Evolutionary conservation across 2,797 vertebrate genomes (phyloP).

Genomic region (Rhinichthys osculus): DNA sequence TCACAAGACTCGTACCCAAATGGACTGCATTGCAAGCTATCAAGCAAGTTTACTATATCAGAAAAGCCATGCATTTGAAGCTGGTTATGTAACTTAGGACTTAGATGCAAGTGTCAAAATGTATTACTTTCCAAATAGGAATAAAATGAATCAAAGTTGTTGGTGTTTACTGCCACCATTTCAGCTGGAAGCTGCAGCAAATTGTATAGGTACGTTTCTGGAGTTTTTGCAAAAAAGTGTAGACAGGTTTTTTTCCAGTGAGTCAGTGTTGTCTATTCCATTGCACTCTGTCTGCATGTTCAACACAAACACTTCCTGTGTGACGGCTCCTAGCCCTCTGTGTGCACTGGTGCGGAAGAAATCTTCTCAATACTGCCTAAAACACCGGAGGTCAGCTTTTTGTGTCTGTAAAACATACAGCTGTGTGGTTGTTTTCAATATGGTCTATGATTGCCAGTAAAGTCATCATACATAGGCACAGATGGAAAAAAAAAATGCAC

Average conservation of each 20-base stretch:
- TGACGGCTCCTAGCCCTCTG: not conserved
- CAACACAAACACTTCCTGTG: not conserved
- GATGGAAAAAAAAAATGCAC: constrained; percentile 7
- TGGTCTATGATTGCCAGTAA: not conserved
- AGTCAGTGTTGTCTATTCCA: not conserved
- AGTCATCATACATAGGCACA: not conserved
- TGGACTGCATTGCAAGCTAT: not conserved
- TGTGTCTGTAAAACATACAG: not conserved
- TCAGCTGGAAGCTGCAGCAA: not conserved
- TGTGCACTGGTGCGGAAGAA: not conserved
- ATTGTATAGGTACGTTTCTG: not conserved
- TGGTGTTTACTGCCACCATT: not conserved
- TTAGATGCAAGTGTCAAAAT: not conserved
- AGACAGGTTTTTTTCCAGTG: not conserved
- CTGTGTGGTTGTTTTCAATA: not conserved
- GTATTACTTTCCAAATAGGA: not conserved
- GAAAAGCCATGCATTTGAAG: not conserved
- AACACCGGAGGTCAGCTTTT: not conserved
- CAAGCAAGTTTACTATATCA: not conserved
- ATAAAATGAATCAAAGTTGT: not conserved
- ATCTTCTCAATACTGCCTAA: not conserved
- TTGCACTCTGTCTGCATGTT: not conserved
- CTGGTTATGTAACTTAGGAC: not conserved
- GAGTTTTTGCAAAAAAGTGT: not conserved
- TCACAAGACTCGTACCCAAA: not conserved